Percentiles rank a stretch among this genome's conserved stretches.
These are phyloP conservation scores for Dione juno DNA, from an alignment of 2,888 invertebrate genomes.

Conservation along the genomic window DNA sequence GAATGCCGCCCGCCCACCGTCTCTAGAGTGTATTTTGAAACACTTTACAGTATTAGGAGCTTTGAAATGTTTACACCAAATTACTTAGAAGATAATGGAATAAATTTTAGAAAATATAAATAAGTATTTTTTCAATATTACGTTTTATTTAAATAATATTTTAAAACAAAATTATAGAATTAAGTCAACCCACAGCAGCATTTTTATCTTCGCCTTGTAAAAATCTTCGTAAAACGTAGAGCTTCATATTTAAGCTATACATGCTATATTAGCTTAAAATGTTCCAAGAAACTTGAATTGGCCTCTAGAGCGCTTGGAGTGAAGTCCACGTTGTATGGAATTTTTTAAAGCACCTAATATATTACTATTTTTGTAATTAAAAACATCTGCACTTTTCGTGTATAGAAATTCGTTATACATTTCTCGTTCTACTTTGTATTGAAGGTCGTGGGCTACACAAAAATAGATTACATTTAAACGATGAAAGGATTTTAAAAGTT, in stretches of 20 bases:
- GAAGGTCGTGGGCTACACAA: slow-evolving; percentile 52
- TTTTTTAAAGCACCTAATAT: too few species aligned
- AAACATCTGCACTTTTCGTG: slow-evolving; percentile 11
- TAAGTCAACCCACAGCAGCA: too few species aligned
- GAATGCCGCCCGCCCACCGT: slow-evolving; percentile 55
- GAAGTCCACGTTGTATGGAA: too few species aligned
- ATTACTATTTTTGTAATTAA: background rate
- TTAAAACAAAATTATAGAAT: too few species aligned
- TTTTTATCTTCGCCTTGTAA: too few species aligned
- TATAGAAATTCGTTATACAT: slow-evolving; percentile 25
- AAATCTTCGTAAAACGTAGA: too few species aligned
- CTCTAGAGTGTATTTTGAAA: slow-evolving; percentile 31
- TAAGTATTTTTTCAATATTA: too few species aligned
- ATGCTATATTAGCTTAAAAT: too few species aligned
- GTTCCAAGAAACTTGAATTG: too few species aligned
- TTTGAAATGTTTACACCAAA: background rate
- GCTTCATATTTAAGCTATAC: too few species aligned
- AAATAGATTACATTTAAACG: slow-evolving; percentile 47
- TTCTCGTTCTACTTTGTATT: slow-evolving; percentile 46
- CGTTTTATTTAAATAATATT: too few species aligned
- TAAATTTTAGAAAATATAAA: background rate
- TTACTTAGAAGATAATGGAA: background rate
- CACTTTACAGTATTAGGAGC: slow-evolving; percentile 20
- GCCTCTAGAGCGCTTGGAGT: too few species aligned
- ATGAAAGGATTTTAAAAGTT: slow-evolving; percentile 9